These are phyloP conservation scores for Drosophila nigromelanica DNA, from an alignment of 1,140 invertebrate genomes.

Conservation along the genomic window DNA sequence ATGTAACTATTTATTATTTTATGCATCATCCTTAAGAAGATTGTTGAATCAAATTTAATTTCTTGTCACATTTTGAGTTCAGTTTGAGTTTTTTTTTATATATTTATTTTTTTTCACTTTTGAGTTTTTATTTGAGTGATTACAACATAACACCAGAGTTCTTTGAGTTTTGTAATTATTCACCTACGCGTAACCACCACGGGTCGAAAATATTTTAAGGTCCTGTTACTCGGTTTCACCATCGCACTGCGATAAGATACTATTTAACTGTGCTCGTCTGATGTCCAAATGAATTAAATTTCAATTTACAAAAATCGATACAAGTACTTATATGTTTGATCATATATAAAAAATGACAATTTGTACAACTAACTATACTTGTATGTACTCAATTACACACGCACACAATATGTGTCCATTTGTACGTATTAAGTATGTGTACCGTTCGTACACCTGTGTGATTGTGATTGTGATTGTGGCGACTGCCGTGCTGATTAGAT, in stretches of 20 bases:
- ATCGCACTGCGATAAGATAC: slow-evolving; percentile 29
- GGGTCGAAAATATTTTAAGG: slow-evolving; percentile 63
- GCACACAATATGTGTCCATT: too few relatives aligned
- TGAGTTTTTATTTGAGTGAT: neutral
- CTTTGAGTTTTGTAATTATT: slow-evolving; percentile 26
- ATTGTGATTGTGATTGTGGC: slow-evolving; percentile 32
- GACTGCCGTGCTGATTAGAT: slow-evolving; percentile 59
- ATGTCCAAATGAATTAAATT: slow-evolving; percentile 11
- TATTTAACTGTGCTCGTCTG: neutral
- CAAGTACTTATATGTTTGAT: neutral
- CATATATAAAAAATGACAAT: slow-evolving; percentile 3
- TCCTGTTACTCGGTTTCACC: slow-evolving; percentile 64
- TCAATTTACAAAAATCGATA: neutral
- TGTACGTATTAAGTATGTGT: too few relatives aligned
- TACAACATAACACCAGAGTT: too few relatives aligned
- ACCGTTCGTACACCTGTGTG: slow-evolving; percentile 17
- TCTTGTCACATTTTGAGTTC: too few relatives aligned
- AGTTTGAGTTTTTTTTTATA: too few relatives aligned
- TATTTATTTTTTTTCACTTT: too few relatives aligned
- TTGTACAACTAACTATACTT: neutral
- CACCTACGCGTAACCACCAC: slow-evolving; percentile 61
- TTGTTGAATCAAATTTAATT: too few relatives aligned
- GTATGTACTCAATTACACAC: neutral
- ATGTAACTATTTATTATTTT: too few relatives aligned
- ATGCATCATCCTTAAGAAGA: too few relatives aligned